Base-by-base conservation (phyloP, 2,888 invertebrate species). In the Nomada hirtipes region DNA sequence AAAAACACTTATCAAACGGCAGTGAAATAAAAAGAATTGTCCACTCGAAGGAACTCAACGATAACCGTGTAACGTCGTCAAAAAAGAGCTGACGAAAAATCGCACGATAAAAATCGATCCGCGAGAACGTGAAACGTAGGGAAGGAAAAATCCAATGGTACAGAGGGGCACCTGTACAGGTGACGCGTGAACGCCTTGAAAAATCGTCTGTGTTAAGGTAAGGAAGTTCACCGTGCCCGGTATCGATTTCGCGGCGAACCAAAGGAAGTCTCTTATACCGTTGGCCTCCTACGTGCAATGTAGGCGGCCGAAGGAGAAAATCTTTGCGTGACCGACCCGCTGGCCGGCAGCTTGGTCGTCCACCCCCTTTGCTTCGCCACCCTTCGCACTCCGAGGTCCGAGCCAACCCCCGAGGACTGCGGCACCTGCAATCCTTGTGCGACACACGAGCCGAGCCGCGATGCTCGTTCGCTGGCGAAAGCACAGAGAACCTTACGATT, bases 251-350 rank as follows among this genome's bases (percentile, higher is more conserved):
- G 77, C 75, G 82, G 82, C 81, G 81, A 85, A 78, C 64, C 82
- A 42, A 82, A 76, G 84, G 82, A 81, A 77, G 82, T 61, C 75
- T 18, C 23, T 11, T 47, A 44, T 47, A n/a, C 20, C 42, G 23
- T 44, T n/a, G 70, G 76, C 70, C 75, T 69, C 69, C 64, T 82
- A 84, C 85, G 87, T 88, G 87, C 88, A 73, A 89, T 89, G 87
- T 84, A 87, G 82, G 83, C 76, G 79, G 63, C 60, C 76, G 75
- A 81, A 76, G 85, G 71, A 82, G 82, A 81, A 91, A 91, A 92
- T 92, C 92, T 91, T 93, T 82, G 92, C 92, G 92, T 93, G 93
- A 93, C 93, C 90, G 76, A 52, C 50, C 42, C 55, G 86, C 83
- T 86, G 63, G 52, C 69, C 47, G 47, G 59, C 76, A 29, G 10